phyloP scores from a whole-genome alignment of 2,888 invertebrate species.

The Serrognathus titanus region DNA sequence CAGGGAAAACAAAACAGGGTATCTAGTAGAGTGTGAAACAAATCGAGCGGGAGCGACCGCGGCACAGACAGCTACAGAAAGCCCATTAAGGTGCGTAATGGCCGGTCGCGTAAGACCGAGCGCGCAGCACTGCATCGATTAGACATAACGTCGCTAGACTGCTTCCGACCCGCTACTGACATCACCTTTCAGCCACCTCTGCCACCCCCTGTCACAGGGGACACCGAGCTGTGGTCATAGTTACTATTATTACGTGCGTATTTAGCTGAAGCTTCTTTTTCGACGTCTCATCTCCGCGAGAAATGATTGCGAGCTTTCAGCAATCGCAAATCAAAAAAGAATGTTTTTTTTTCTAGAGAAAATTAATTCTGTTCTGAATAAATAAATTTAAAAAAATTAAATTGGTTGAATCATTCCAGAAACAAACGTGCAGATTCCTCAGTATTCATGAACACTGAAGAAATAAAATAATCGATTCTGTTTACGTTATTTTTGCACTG shows the following conservation, averaged over 20 bases:
- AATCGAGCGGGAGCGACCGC: slow-evolving; percentile 35
- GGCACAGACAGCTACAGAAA: slow-evolving; percentile 44
- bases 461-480: not conserved
- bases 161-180: slow-evolving; percentile 48
- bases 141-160: slow-evolving; percentile 57
- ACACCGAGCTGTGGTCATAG: slow-evolving; percentile 11
- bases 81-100: slow-evolving; percentile 76
- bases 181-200: slow-evolving; percentile 30
- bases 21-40: slow-evolving; percentile 34
- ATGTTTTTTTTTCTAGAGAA: no score
- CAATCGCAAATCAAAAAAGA: no score
- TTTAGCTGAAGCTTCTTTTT: no score
- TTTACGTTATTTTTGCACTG: not conserved
- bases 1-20: slow-evolving; percentile 22
- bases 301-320: no score
- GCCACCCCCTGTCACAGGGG: slow-evolving; percentile 18
- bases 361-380: no score
- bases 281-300: no score
- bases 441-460: not conserved
- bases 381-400: no score
- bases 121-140: slow-evolving; percentile 70
- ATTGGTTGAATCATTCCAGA: no score
- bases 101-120: slow-evolving; percentile 63
- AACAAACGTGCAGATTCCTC: no score
- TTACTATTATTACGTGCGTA: slow-evolving; percentile 14